Percentiles rank a stretch among this genome's conserved stretches.
Evolutionary conservation across 2,113 vertebrate species (phyloP).

Genomic region (Ahaetulla prasina): DNA sequence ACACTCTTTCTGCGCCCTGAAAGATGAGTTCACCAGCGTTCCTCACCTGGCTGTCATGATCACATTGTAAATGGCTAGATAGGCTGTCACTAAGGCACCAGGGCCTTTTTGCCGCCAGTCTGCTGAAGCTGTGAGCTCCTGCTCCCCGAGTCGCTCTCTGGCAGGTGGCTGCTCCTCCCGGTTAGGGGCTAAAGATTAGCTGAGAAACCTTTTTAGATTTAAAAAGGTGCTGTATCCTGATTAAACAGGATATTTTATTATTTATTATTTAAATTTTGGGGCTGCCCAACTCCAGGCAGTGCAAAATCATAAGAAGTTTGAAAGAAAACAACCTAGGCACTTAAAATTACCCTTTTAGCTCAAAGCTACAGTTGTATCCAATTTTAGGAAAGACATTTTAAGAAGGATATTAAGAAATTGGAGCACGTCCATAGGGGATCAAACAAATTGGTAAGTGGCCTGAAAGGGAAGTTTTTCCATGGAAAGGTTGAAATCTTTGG

Average conservation of each 20-base stretch:
- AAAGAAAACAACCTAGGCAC: not conserved
- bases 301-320: not conserved
- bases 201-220: not conserved
- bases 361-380: not conserved
- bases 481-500: not conserved
- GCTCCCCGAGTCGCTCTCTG: too few species aligned
- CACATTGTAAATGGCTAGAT: too few species aligned
- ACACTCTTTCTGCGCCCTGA: too few species aligned
- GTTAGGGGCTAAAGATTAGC: not conserved
- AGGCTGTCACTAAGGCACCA: too few species aligned
- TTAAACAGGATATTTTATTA: not conserved
- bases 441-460: too few species aligned
- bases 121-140: too few species aligned
- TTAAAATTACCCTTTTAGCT: not conserved
- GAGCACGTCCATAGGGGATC: not conserved
- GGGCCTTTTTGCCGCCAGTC: too few species aligned
- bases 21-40: too few species aligned
- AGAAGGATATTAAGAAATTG: not conserved
- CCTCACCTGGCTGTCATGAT: too few species aligned
- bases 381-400: not conserved
- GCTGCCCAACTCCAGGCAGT: not conserved
- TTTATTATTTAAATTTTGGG: not conserved
- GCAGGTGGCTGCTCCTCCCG: too few species aligned
- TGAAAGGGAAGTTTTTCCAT: not conserved
- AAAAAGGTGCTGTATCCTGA: not conserved